phyloP scores from a whole-genome alignment of 1,140 invertebrate species.

The Drosophila malerkotliana region DNA sequence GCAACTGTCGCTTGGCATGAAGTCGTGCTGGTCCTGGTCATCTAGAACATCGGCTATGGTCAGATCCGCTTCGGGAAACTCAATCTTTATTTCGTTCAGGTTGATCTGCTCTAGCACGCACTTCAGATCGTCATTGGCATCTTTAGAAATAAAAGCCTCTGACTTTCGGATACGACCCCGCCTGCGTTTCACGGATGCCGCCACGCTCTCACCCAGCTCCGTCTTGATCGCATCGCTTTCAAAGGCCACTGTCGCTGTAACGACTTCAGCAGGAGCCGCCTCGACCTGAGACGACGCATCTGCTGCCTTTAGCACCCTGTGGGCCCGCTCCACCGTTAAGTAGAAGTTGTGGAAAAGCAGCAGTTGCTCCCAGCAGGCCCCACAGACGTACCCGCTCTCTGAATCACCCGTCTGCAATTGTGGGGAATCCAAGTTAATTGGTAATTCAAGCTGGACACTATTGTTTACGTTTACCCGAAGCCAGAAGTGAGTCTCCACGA shows the following conservation, averaged over 20 bases:
- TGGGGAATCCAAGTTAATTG: neutral
- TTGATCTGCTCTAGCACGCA: conserved; percentile 68
- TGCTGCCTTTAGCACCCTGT: conserved; percentile 19
- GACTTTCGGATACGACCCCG: conserved; percentile 66
- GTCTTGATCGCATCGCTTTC: conserved; percentile 15
- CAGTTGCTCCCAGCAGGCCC: conserved; percentile 60
- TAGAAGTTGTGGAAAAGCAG: conserved; percentile 66
- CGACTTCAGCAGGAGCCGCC: conserved; percentile 1
- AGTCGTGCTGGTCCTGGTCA: conserved; percentile 34
- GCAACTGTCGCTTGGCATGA: neutral
- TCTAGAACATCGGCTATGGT: conserved; percentile 71
- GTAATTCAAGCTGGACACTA: neutral
- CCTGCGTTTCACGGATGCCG: conserved; percentile 59
- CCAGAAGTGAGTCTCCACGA: conserved; percentile 71
- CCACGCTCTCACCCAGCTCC: conserved; percentile 46
- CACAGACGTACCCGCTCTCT: conserved; percentile 48
- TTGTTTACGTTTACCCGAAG: conserved; percentile 46
- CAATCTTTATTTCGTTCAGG: conserved; percentile 70
- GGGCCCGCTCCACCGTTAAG: conserved; percentile 53
- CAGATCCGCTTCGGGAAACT: conserved; percentile 64
- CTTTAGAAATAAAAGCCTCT: conserved; percentile 3
- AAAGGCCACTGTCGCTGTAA: neutral
- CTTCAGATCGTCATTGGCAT: conserved; percentile 54
- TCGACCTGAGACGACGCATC: neutral
- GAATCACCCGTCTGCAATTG: conserved; percentile 30